Evolutionary conservation across 2,888 invertebrate genomes (phyloP).

Genomic region (Machimus rusticus): DNA sequence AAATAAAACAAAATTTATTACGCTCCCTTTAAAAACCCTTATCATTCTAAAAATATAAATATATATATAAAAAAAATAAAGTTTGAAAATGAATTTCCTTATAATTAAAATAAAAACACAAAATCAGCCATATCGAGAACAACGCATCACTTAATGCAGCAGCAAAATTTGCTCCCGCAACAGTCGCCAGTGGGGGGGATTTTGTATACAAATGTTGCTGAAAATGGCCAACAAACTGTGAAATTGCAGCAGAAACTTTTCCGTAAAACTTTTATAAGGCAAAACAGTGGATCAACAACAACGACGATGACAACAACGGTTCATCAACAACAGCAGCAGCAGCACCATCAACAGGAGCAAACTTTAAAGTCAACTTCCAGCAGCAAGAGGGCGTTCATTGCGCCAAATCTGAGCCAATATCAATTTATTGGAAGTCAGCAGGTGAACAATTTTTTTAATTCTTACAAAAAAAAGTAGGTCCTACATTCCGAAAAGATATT

Average conservation of each 20-base stretch:
- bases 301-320: not conserved
- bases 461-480: not conserved
- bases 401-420: conserved; percentile 64
- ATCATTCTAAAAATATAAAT: not conserved
- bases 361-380: conserved; percentile 47
- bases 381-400: conserved; percentile 49
- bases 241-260: conserved; percentile 71
- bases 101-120: not conserved
- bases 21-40: not conserved
- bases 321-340: not conserved
- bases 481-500: not conserved
- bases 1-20: too few relatives aligned
- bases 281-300: not conserved
- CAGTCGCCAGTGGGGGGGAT: conserved; percentile 63
- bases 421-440: conserved; percentile 64
- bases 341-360: not conserved
- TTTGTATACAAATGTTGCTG: conserved; percentile 73
- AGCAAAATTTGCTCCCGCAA: not conserved
- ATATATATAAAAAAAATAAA: not conserved
- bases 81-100: not conserved
- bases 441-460: conserved; percentile 52
- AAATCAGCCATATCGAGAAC: not conserved
- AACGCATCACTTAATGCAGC: not conserved
- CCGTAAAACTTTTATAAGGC: conserved; percentile 63
- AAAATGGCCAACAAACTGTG: conserved; percentile 73